Conservation (phyloP, 2,888 invertebrate species). For the Brenthis hecate region DNA sequence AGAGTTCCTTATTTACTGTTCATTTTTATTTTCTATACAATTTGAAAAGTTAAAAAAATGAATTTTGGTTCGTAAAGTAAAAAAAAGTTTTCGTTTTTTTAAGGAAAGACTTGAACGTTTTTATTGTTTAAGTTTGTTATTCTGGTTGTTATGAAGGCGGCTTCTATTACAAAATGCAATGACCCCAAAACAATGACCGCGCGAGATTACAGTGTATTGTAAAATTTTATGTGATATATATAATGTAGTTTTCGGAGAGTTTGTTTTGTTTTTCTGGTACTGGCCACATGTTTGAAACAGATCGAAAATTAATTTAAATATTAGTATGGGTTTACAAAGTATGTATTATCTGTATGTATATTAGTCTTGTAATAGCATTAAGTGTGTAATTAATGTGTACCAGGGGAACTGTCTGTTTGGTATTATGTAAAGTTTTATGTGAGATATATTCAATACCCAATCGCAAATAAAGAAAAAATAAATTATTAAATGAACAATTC, state of each 20-base stretch:
- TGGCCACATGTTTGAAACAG: not conserved
- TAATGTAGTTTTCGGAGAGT: conserved; percentile 58
- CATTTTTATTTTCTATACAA: not conserved
- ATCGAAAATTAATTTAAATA: too few relatives aligned
- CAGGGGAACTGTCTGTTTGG: conserved; percentile 53
- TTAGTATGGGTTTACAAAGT: not conserved
- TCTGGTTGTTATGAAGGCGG: conserved; percentile 49
- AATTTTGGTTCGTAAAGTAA: conserved; percentile 10
- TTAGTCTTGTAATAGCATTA: conserved; percentile 25
- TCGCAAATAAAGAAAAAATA: conserved; percentile 68
- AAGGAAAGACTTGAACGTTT: conserved; percentile 45
- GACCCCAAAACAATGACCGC: conserved; percentile 53
- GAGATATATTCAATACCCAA: conserved; percentile 70
- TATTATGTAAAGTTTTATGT: conserved; percentile 53
- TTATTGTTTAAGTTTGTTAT: conserved; percentile 44
- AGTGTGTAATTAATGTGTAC: conserved; percentile 43
- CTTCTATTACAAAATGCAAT: conserved; percentile 48
- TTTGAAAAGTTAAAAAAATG: not conserved
- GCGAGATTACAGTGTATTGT: conserved; percentile 55
- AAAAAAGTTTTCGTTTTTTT: conserved; percentile 51
- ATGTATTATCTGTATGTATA: conserved; percentile 19
- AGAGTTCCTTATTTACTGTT: not conserved
- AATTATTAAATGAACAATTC: conserved; percentile 58
- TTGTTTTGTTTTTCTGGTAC: conserved; percentile 50
- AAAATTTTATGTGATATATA: conserved; percentile 74